Conservation (phyloP, 2,888 invertebrate species). For the Eupeodes latifasciatus region DNA sequence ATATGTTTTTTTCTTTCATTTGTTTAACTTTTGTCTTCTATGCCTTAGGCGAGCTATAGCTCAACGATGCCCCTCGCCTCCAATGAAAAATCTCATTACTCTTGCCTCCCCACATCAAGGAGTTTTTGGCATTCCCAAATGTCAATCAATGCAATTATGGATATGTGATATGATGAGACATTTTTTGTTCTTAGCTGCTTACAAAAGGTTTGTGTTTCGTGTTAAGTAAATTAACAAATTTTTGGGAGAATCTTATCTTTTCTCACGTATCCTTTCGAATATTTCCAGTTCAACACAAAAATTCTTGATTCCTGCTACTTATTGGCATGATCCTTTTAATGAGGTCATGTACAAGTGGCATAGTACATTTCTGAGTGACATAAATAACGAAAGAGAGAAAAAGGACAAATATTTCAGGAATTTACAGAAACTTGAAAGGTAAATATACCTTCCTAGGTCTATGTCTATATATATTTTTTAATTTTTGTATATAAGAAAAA, state of each 20-base stretch:
- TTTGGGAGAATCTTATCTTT: no score
- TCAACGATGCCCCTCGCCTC: constrained; percentile 93
- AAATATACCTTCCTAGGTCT: neutral
- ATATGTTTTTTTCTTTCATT: neutral
- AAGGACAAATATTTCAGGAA: constrained; percentile 90
- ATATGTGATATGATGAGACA: constrained; percentile 91
- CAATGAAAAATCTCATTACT: constrained; percentile 92
- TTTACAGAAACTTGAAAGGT: constrained; percentile 87
- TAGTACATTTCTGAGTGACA: constrained; percentile 95
- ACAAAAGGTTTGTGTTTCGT: constrained; percentile 86
- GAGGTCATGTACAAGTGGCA: constrained; percentile 89
- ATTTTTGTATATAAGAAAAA: no score
- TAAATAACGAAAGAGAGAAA: constrained; percentile 92
- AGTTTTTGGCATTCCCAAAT: constrained; percentile 94
- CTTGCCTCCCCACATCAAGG: constrained; percentile 98
- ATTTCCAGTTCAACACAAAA: constrained; percentile 88
- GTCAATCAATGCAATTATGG: constrained; percentile 86
- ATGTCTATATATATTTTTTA: no score
- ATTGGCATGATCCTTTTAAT: constrained; percentile 97
- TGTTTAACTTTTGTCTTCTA: neutral
- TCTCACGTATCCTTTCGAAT: no score
- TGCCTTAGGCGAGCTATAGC: constrained; percentile 92
- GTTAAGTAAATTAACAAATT: no score
- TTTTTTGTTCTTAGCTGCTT: constrained; percentile 92
- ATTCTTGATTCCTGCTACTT: constrained; percentile 93